Evolutionary conservation across 2,888 invertebrate genomes (phyloP).

Genomic region (Watsonalla binaria): DNA sequence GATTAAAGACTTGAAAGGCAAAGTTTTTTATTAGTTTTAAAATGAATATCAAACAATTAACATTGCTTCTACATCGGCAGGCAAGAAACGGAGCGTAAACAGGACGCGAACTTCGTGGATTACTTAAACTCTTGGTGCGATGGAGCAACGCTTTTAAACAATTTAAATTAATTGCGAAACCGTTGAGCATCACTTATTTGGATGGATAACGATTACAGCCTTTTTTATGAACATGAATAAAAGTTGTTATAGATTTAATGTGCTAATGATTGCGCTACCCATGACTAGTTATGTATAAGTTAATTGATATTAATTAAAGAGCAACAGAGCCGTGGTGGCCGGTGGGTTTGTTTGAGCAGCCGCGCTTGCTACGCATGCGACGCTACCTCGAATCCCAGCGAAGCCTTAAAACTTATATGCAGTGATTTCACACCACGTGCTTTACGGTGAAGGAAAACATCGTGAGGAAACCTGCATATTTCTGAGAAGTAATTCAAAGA

Average conservation of each 20-base stretch:
- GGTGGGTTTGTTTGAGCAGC: too few species aligned
- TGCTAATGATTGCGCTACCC: too few species aligned
- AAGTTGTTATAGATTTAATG: background rate
- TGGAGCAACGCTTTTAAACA: background rate
- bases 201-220: slow-evolving; percentile 3
- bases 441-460: too few species aligned
- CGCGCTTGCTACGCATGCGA: too few species aligned
- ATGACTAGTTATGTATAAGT: too few species aligned
- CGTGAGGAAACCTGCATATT: too few species aligned
- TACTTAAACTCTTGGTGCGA: slow-evolving; percentile 8
- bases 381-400: too few species aligned
- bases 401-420: too few species aligned
- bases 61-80: slow-evolving; percentile 12
- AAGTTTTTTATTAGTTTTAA: background rate
- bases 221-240: background rate
- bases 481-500: too few species aligned
- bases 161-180: slow-evolving; percentile 29
- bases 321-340: too few species aligned
- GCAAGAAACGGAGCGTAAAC: slow-evolving; percentile 20
- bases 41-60: background rate
- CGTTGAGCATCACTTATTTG: slow-evolving; percentile 27
- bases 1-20: background rate
- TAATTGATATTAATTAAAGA: too few species aligned
- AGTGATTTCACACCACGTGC: too few species aligned
- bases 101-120: slow-evolving; percentile 19